Evolutionary conservation across 2,113 vertebrate species (phyloP), one percentile per base, ranked within the genome.

Genomic region (Ictalurus punctatus): DNA sequence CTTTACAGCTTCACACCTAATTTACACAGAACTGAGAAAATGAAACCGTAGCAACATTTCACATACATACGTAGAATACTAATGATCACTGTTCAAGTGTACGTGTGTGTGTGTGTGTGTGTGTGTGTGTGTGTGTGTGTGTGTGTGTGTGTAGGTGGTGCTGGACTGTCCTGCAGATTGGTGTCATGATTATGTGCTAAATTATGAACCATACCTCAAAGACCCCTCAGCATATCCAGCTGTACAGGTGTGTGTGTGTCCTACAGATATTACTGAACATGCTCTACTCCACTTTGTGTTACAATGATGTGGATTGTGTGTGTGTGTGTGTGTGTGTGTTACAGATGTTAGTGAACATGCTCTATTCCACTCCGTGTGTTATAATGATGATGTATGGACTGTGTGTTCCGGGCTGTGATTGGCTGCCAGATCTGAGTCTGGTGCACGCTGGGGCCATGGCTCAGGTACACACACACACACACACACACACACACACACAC

Each of bases 201-300:
- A 95, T 76, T 97, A 97, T 61, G 98, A 99, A 87, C 98, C 98
- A 2, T 99, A 99, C 89, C 95, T 99, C 21, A 98, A 96, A 92
- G 98, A 99, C 90, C 97, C 98, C 4, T 96, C 96, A 54, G 97
- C 97, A 71, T 99, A 99, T 21, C 95, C 97, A 65, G 98, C 96
- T 95, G 93, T 98, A 81, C 98, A 99, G 97, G 98, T 99, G 17
- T 56, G 27, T 76, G 54, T 30, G 23, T 69, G 61, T 69, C 10
- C 19, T 37, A 63, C 34, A 40, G 4, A 27, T 48, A 25, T 78
- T 78, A 25, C 5, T 78, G 25, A 78, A 48, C 23, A 52, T 78
- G 4, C 0, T 1, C 1, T 48, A 78, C 1, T 48, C 1, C 23
- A 48, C 23, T 48, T 48, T 76, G 40, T 78, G 44, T 73, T 44